Percentiles rank a stretch among this genome's conserved stretches.
These are phyloP conservation scores for Malaclemys terrapin DNA, from an alignment of 2,113 vertebrate species.

Conservation along the genomic window DNA sequence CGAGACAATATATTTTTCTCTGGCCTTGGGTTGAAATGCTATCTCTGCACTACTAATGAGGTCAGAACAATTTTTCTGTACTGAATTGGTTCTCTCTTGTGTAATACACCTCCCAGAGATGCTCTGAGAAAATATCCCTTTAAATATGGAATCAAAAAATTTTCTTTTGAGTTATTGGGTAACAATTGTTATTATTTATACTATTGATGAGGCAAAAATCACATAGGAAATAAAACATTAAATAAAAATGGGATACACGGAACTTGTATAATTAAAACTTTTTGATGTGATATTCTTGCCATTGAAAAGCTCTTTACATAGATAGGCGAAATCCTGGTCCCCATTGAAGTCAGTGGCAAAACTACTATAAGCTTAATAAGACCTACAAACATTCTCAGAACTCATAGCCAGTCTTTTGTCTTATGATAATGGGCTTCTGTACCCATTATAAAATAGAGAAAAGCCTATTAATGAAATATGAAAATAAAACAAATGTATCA, in stretches of 20 bases:
- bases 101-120: background rate
- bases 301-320: background rate
- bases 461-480: background rate
- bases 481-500: background rate
- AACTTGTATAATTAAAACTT: background rate
- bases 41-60: background rate
- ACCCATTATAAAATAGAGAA: background rate
- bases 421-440: background rate
- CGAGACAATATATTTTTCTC: background rate
- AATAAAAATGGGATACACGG: background rate
- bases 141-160: background rate
- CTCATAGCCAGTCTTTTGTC: background rate
- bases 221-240: background rate
- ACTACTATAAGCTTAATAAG: background rate
- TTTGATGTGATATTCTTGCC: background rate
- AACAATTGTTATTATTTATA: background rate
- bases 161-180: background rate
- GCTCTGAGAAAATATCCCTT: background rate
- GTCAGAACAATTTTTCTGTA: background rate
- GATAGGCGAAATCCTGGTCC: background rate
- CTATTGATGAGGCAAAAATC: background rate
- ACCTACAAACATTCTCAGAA: background rate
- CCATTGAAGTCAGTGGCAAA: background rate
- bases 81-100: background rate
- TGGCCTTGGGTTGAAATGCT: background rate